Base-by-base conservation (phyloP, 1,140 invertebrate genomes). In the Euwallacea fornicatus region DNA sequence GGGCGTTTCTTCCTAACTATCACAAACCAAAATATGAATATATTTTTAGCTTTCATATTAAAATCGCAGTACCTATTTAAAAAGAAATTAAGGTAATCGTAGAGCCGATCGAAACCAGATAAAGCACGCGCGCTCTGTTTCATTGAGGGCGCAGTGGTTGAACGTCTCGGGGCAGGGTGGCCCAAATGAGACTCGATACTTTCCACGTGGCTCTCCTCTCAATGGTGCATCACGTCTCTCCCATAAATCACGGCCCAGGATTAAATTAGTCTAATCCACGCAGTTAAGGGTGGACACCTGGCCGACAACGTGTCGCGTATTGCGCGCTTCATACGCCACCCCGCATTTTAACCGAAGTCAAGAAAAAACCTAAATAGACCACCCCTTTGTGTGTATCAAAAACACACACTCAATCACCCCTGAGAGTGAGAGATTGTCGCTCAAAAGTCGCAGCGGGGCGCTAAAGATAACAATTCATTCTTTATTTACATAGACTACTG, bases 401-500 rank as follows among this genome's bases (percentile, higher is more conserved):
- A 53, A 66, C 53, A 15, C 64, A 42, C 54, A 60, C 66, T 59
- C 66, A 68, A 68, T 68, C 66, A 68, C 66, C 66, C 66, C 9
- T 59, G 50, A 59, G 56, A 46, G 56, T 68, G 55, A 68, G 55
- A 68, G 10, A 33, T 33, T 33, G 21, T 33, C 21, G 21, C 21
- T 33, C 21, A 33, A 68, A 68, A 47, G 66, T 68, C 66, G 55
- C 66, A 60, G 66, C 55, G 66, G 66, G 66, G 66, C 55, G 66
- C 41, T 68, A 60, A 68, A 68, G 66, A 68, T 68, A 68, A 68
- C 66, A 68, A 68, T 56, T 68, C 66, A 68, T 68, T 68, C 33
- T 50, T 43, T 68, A 60, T 68, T 68, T 68, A 68, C 66, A 68
- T 68, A 47, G 66, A 41, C 66, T 68, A 68, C 66, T 56, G 60